These are phyloP conservation scores for Psophia crepitans DNA, from an alignment of 2,113 vertebrate genomes.

Conservation along the genomic window DNA sequence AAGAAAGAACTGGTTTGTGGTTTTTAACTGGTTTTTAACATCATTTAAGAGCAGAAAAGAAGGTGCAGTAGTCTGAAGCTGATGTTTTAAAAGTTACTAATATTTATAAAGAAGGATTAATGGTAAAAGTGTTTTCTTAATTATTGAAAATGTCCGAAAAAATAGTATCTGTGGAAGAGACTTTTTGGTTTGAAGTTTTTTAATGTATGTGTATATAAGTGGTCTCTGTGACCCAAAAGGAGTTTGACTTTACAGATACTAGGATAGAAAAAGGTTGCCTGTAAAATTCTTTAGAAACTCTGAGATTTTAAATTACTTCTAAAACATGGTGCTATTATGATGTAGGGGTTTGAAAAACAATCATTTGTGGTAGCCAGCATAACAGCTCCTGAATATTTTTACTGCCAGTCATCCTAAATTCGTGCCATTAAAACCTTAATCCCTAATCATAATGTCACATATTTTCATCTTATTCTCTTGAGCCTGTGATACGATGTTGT, in stretches of 20 bases:
- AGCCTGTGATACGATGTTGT: background rate
- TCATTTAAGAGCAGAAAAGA: background rate
- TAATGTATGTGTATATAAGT: accelerated
- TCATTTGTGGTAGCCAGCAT: background rate
- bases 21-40: no score
- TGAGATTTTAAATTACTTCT: background rate
- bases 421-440: background rate
- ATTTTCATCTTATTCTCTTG: background rate
- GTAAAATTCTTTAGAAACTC: background rate
- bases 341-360: background rate
- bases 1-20: background rate
- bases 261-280: background rate
- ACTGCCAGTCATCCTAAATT: background rate
- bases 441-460: background rate
- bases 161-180: background rate
- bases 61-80: accelerated
- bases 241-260: background rate
- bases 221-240: background rate
- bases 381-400: background rate
- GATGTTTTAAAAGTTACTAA: background rate
- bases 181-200: background rate
- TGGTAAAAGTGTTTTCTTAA: background rate
- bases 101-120: background rate
- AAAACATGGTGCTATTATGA: background rate
- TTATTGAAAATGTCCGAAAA: background rate